phyloP scores from a whole-genome alignment of 2,113 vertebrate genomes.

The Carlito syrichta region DNA sequence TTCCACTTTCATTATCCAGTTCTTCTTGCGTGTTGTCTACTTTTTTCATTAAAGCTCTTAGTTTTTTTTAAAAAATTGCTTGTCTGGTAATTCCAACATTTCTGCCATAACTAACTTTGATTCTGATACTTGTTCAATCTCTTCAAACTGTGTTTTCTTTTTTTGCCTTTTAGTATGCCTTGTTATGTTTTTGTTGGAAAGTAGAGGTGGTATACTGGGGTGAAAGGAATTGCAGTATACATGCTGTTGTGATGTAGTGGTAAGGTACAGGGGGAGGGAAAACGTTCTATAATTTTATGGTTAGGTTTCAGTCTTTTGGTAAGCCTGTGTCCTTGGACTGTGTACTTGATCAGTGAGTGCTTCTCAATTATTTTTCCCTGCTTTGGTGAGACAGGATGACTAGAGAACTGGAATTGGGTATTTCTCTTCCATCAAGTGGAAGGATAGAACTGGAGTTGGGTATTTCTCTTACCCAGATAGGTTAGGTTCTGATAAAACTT shows the following conservation, averaged over 20 bases:
- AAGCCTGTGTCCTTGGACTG: neutral
- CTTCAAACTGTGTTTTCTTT: neutral
- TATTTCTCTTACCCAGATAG: neutral
- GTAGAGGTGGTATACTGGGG: neutral
- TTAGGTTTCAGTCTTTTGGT: neutral
- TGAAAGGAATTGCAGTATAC: too few species aligned
- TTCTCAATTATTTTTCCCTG: neutral
- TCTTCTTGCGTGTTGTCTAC: neutral
- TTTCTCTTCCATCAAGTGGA: neutral
- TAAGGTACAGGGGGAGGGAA: neutral
- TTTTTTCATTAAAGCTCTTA: neutral
- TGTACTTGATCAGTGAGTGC: neutral
- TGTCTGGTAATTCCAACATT: neutral
- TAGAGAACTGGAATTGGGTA: neutral
- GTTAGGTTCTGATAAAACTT: neutral
- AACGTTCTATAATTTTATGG: neutral
- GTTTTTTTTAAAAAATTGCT: neutral
- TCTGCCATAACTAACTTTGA: neutral
- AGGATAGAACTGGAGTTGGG: neutral
- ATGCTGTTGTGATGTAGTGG: neutral
- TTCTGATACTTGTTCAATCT: neutral
- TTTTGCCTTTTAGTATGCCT: neutral
- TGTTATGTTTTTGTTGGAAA: neutral
- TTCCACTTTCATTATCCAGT: neutral
- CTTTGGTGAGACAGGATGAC: neutral